Evolutionary conservation across 2,797 vertebrate genomes (phyloP).

Genomic region (Taeniopygia guttata): DNA sequence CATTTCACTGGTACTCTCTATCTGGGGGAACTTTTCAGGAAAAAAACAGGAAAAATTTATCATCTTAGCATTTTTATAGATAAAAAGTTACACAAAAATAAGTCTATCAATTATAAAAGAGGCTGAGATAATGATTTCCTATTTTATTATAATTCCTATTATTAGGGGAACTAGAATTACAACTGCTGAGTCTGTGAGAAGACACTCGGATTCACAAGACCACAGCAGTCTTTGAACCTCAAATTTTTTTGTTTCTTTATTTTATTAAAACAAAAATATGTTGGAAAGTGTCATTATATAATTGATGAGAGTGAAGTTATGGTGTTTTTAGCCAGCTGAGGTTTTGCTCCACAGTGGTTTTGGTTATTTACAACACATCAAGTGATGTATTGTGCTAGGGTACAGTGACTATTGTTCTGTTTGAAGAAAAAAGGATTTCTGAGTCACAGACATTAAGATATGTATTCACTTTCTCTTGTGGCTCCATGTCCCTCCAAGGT

Average conservation of each 20-base stretch:
- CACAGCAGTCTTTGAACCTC: neutral
- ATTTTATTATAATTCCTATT: neutral
- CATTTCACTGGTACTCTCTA: neutral
- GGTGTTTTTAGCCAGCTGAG: neutral
- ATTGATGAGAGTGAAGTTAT: neutral
- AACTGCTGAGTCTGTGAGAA: neutral
- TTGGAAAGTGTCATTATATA: neutral
- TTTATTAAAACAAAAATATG: neutral
- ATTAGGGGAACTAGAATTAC: neutral
- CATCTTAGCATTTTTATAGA: neutral
- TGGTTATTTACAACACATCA: neutral
- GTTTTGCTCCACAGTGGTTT: neutral
- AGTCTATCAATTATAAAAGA: neutral
- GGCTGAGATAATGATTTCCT: neutral
- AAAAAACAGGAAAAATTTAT: neutral
- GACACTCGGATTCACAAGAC: neutral
- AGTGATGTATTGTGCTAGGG: neutral
- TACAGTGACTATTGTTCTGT: neutral
- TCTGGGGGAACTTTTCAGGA: neutral
- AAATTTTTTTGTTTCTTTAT: neutral
- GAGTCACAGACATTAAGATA: neutral
- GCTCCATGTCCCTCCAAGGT: neutral
- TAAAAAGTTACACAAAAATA: neutral
- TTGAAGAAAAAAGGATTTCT: neutral
- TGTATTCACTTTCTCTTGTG: neutral